A percentile compares a stretch with the other conserved stretches of the same genome.
phyloP scores from a whole-genome alignment of 2,113 vertebrate genomes.

The Serilophus lunatus region DNA sequence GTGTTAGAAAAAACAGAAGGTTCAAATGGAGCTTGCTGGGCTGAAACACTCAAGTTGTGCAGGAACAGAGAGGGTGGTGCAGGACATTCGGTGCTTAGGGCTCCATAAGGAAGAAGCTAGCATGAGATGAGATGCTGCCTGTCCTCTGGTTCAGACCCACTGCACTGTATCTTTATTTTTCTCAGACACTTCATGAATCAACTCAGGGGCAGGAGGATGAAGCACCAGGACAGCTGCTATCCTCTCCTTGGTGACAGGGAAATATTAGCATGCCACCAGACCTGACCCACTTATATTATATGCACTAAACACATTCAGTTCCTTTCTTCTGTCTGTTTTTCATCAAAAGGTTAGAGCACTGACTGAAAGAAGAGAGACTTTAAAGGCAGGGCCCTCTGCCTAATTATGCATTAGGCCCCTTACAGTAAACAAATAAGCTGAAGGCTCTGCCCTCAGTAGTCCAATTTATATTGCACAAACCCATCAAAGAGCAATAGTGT shows the following conservation, averaged over 20 bases:
- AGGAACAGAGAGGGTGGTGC: neutral
- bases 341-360: neutral
- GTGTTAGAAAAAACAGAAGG: neutral
- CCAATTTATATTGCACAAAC: neutral
- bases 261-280: neutral
- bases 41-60: accelerated
- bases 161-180: neutral
- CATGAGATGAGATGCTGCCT: neutral
- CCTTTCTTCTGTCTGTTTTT: neutral
- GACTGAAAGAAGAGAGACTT: neutral
- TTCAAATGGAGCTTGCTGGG: neutral
- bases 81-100: neutral
- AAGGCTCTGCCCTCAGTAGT: neutral
- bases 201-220: neutral
- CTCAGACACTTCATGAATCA: neutral
- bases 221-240: slow-evolving; percentile 36
- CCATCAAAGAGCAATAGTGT: neutral
- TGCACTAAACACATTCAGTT: neutral
- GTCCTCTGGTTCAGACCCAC: neutral
- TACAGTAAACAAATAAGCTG: neutral
- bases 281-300: slow-evolving; percentile 21
- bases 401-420: neutral
- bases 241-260: neutral
- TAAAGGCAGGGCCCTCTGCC: neutral
- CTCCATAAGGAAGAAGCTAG: neutral